Evolutionary conservation across 2,113 vertebrate species (phyloP).

Genomic region (Lasiurus cinereus): DNA sequence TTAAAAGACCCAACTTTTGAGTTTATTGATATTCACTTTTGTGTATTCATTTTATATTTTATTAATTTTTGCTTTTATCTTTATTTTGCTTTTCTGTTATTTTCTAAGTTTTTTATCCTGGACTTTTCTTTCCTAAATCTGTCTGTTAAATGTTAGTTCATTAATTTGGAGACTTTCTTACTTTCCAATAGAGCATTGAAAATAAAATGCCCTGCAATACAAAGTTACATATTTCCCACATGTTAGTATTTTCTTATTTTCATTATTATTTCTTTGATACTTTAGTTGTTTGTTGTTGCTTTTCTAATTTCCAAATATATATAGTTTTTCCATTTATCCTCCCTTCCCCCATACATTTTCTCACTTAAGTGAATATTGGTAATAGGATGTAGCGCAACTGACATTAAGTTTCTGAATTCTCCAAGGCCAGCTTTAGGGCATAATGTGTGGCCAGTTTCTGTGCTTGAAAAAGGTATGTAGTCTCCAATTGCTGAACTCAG

Average conservation of each 20-base stretch:
- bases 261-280: constrained; percentile 23
- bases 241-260: constrained; percentile 33
- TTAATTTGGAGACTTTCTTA: constrained; percentile 15
- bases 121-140: not conserved
- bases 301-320: not conserved
- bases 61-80: constrained; percentile 50
- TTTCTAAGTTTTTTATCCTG: constrained; percentile 11
- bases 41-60: not conserved
- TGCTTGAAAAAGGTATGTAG: not conserved
- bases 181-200: not conserved
- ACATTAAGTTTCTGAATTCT: not conserved
- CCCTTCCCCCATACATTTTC: not conserved
- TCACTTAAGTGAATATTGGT: not conserved
- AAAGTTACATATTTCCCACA: not conserved
- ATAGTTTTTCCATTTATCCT: not conserved
- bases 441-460: not conserved
- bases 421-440: not conserved
- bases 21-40: not conserved
- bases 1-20: not conserved
- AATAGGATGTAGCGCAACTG: not conserved
- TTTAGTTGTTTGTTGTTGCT: not conserved
- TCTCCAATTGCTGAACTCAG: not conserved
- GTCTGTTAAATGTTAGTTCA: not conserved
- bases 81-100: not conserved
- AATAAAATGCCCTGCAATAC: not conserved